Percentiles rank a stretch among this genome's conserved stretches.
These are phyloP conservation scores for Hydractinia symbiolongicarpus DNA, from an alignment of 30 jellyfish, hydroid and myxozoan genomes.

Conservation along the genomic window DNA sequence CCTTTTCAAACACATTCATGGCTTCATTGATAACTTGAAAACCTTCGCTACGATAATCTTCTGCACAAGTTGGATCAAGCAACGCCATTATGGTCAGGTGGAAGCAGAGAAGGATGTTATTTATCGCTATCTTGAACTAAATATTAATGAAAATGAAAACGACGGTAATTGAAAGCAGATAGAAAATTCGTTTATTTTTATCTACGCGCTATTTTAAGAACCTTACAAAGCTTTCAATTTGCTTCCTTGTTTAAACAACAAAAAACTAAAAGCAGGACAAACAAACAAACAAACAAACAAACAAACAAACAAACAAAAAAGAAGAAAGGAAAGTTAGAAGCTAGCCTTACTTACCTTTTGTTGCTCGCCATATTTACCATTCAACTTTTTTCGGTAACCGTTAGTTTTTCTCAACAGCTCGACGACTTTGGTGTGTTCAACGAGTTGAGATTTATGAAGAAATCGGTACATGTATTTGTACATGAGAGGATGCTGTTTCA, in stretches of 20 bases:
- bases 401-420: slow-evolving; percentile 55
- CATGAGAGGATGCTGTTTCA: too few relatives aligned
- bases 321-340: too few relatives aligned
- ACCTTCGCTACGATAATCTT: slow-evolving; percentile 40
- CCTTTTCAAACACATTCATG: slow-evolving; percentile 64
- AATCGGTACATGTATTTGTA: too few relatives aligned
- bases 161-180: too few relatives aligned
- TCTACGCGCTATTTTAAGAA: too few relatives aligned
- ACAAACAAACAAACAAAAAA: too few relatives aligned
- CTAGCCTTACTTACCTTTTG: too few relatives aligned
- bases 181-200: too few relatives aligned
- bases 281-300: too few relatives aligned
- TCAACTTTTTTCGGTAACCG: slow-evolving; percentile 42
- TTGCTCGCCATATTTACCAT: slow-evolving; percentile 75
- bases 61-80: slow-evolving; percentile 36
- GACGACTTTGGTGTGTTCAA: slow-evolving; percentile 79
- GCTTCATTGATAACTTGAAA: slow-evolving; percentile 47
- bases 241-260: too few relatives aligned
- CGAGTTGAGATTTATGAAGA: slow-evolving; percentile 38
- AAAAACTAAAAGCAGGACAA: too few relatives aligned
- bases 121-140: slow-evolving; percentile 73
- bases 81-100: slow-evolving; percentile 64
- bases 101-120: slow-evolving; percentile 44
- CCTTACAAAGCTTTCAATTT: too few relatives aligned
- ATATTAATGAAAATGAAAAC: neutral